phyloP scores from a whole-genome alignment of 2,888 invertebrate genomes.

The Adela reaumurella region DNA sequence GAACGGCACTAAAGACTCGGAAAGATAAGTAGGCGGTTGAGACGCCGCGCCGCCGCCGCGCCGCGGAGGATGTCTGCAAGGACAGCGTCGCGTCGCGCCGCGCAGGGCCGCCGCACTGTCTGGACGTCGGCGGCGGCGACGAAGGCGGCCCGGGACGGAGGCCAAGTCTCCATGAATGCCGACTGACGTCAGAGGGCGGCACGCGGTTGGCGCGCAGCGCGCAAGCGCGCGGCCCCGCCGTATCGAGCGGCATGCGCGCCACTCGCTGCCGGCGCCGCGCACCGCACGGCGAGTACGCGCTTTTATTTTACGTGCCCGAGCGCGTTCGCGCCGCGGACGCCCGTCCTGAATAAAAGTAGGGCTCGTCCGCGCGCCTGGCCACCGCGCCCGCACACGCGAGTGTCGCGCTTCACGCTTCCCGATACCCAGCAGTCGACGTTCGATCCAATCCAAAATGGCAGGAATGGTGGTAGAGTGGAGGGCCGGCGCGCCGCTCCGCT shows the following conservation, averaged over 20 bases:
- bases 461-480: conserved; percentile 23
- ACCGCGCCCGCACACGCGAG: conserved; percentile 3
- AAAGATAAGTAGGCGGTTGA: neutral
- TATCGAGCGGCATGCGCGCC: conserved; percentile 54
- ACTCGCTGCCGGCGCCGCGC: conserved; percentile 39
- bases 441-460: conserved; percentile 34
- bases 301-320: conserved; percentile 44
- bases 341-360: conserved; percentile 23
- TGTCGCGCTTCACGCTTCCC: neutral
- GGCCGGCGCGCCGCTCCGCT: conserved; percentile 24
- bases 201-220: conserved; percentile 31
- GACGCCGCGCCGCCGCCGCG: conserved; percentile 1
- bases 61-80: neutral
- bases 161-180: conserved; percentile 16
- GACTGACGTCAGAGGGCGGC: conserved; percentile 10
- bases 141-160: conserved; percentile 21
- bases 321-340: conserved; percentile 26
- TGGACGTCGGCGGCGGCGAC: conserved; percentile 13
- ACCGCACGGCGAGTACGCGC: conserved; percentile 39
- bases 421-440: neutral
- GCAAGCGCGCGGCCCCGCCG: conserved; percentile 32
- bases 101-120: conserved; percentile 9
- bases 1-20: neutral
- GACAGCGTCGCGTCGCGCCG: neutral
- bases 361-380: conserved; percentile 13